A percentile compares a stretch with the other conserved stretches of the same genome.
Conservation (phyloP, 2,888 invertebrate species). For the Stenodera caucasica region DNA sequence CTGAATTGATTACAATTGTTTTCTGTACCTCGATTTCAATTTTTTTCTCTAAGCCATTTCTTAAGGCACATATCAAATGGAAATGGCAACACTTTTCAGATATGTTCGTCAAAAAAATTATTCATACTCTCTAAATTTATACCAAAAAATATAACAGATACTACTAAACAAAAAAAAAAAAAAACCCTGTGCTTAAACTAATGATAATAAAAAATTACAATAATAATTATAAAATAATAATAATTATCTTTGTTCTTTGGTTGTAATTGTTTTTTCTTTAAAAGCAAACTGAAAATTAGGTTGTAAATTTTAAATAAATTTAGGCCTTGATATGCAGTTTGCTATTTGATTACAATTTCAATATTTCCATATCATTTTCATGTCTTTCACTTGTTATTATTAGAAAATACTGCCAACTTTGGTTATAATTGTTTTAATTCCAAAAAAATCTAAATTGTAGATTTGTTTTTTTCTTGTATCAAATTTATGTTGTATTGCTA, state of each 20-base stretch:
- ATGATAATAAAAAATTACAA: too few relatives aligned
- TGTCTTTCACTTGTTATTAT: too few relatives aligned
- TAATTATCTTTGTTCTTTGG: slow-evolving; percentile 1
- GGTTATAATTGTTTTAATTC: not conserved
- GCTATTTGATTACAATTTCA: not conserved
- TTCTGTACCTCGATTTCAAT: not conserved
- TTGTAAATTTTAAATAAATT: too few relatives aligned
- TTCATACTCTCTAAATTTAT: too few relatives aligned
- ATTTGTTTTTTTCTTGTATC: too few relatives aligned
- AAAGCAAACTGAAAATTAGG: too few relatives aligned
- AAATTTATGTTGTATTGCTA: too few relatives aligned
- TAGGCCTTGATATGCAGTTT: not conserved
- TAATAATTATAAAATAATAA: too few relatives aligned
- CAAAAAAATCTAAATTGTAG: not conserved
- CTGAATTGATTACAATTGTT: too few relatives aligned
- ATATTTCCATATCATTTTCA: not conserved
- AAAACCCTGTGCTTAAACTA: too few relatives aligned
- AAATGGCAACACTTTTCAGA: not conserved
- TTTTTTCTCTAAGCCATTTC: not conserved
- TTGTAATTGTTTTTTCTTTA: not conserved
- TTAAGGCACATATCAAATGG: not conserved
- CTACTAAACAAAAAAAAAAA: too few relatives aligned
- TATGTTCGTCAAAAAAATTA: not conserved
- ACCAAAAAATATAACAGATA: too few relatives aligned
- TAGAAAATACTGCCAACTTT: not conserved